Conservation (phyloP, 2,888 invertebrate genomes). For the Perizoma affinitatum region DNA sequence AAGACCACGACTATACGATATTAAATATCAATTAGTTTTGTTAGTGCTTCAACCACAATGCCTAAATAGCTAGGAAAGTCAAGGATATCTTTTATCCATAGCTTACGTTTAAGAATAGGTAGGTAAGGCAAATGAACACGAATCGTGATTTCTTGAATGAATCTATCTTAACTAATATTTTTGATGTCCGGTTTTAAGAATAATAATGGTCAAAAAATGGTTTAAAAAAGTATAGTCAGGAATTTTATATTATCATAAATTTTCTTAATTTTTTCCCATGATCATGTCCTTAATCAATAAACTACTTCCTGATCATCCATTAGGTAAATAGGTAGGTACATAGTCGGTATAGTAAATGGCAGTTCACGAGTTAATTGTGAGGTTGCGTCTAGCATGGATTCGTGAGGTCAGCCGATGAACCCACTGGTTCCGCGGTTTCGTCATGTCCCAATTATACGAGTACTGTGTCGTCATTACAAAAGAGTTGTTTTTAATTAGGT, state of each 20-base stretch:
- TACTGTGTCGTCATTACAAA: slow-evolving; percentile 33
- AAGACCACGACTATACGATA: slow-evolving; percentile 10
- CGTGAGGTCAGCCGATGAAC: slow-evolving; percentile 68
- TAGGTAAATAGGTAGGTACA: slow-evolving; percentile 3
- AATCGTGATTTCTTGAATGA: slow-evolving; percentile 5
- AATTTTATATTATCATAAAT: background rate
- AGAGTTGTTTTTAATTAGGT: too few relatives aligned
- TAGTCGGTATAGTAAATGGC: slow-evolving; percentile 49
- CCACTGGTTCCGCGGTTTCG: slow-evolving; percentile 56
- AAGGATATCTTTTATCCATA: slow-evolving; percentile 29
- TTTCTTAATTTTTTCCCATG: slow-evolving; percentile 4
- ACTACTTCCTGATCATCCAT: slow-evolving; percentile 22
- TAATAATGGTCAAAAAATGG: too few relatives aligned
- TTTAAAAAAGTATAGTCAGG: too few relatives aligned
- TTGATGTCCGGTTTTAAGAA: too few relatives aligned
- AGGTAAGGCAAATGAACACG: background rate
- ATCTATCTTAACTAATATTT: too few relatives aligned
- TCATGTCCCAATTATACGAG: slow-evolving; percentile 44
- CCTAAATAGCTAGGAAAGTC: slow-evolving; percentile 22
- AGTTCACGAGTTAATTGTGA: slow-evolving; percentile 67
- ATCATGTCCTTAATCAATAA: slow-evolving; percentile 4
- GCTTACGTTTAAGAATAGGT: background rate
- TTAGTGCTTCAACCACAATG: slow-evolving; percentile 21
- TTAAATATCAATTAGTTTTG: slow-evolving; percentile 42
- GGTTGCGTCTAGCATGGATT: slow-evolving; percentile 51